phyloP scores from a whole-genome alignment of 2,888 invertebrate genomes.

The Drosophila yooni region DNA sequence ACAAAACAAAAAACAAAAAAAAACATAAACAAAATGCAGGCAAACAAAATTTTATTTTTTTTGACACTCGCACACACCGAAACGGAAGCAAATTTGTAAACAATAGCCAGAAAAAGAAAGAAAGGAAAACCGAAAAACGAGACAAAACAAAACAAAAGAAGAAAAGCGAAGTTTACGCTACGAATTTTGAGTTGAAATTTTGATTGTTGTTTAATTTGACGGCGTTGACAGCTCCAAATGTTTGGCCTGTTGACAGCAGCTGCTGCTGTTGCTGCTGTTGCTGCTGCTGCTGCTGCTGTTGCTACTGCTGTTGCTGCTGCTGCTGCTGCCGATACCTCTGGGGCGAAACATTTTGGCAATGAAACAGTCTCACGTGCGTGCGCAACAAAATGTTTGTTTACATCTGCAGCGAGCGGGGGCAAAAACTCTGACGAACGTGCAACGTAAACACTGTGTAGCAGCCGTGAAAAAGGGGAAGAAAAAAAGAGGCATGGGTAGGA shows the following conservation, averaged over 20 bases:
- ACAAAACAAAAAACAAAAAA: conserved; percentile 2
- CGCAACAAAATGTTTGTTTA: conserved; percentile 45
- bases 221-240: conserved; percentile 62
- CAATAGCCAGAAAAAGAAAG: conserved; percentile 35
- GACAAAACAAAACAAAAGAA: conserved; percentile 23
- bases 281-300: fast-evolving
- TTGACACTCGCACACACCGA: conserved; percentile 28
- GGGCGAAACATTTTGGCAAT: conserved; percentile 56
- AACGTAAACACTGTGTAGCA: conserved; percentile 56
- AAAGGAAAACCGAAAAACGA: conserved; percentile 27
- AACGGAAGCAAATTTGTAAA: conserved; percentile 56
- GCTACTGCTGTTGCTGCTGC: neutral
- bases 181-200: conserved; percentile 36
- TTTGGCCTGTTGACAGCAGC: conserved; percentile 58
- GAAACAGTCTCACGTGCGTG: conserved; percentile 43
- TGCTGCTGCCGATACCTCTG: neutral
- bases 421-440: conserved; percentile 21
- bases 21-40: conserved; percentile 44
- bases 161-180: conserved; percentile 55
- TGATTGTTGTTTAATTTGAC: conserved; percentile 42
- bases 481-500: neutral
- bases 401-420: conserved; percentile 23
- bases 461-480: neutral
- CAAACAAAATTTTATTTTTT: conserved; percentile 26
- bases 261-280: neutral